Evolutionary conservation across 2,888 invertebrate species (phyloP).

Genomic region (Trisateles emortualis): DNA sequence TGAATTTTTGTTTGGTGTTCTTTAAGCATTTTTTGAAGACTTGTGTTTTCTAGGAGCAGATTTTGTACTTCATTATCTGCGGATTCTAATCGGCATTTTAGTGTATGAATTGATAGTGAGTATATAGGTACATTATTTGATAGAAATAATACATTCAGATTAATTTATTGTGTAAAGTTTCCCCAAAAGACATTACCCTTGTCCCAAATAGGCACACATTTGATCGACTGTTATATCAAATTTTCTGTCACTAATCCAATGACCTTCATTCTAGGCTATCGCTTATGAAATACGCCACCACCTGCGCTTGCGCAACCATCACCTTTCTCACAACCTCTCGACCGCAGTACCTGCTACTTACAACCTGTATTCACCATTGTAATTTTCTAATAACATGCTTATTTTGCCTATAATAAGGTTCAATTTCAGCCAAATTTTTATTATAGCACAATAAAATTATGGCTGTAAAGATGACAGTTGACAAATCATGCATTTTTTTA

Average conservation of each 20-base stretch:
- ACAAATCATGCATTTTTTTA: slow-evolving; percentile 41
- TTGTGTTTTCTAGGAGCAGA: too few species aligned
- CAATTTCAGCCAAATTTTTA: neutral
- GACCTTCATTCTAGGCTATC: slow-evolving; percentile 20
- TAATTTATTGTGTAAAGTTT: neutral
- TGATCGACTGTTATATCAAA: slow-evolving; percentile 7
- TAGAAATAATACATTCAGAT: too few species aligned
- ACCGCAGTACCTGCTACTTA: slow-evolving; percentile 51
- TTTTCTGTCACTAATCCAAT: neutral
- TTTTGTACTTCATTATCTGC: too few species aligned
- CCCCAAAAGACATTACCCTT: neutral
- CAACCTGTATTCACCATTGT: slow-evolving; percentile 21
- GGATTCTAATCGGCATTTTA: too few species aligned
- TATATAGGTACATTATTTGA: too few species aligned
- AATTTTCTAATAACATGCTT: slow-evolving; percentile 1
- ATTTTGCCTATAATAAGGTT: neutral
- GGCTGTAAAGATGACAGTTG: slow-evolving; percentile 33
- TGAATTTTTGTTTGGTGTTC: too few species aligned
- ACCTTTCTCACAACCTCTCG: slow-evolving; percentile 76
- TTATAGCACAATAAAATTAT: neutral
- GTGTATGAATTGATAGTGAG: too few species aligned
- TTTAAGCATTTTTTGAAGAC: too few species aligned
- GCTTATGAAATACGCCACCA: slow-evolving; percentile 45
- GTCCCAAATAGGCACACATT: slow-evolving; percentile 6
- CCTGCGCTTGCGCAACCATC: slow-evolving; percentile 58